Evolutionary conservation across 2,888 invertebrate species (phyloP).

Genomic region (Pedicia rivosa): DNA sequence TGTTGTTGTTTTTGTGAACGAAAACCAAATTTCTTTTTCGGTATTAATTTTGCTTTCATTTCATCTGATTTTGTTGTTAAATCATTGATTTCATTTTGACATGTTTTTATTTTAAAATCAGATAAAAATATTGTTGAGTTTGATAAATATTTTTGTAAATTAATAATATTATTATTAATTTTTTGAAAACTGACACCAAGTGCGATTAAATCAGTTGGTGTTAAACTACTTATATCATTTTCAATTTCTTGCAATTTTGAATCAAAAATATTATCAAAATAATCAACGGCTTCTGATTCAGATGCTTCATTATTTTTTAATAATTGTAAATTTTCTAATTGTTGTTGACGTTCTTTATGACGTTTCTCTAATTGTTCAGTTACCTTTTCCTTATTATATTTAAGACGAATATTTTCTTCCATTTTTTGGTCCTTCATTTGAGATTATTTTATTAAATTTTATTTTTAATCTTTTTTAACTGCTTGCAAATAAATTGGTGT

Average conservation of each 20-base stretch:
- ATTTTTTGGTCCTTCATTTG: slow-evolving; percentile 8
- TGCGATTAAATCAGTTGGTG: slow-evolving; percentile 31
- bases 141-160: slow-evolving; percentile 61
- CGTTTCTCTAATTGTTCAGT: slow-evolving; percentile 27
- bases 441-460: slow-evolving; percentile 2
- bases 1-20: slow-evolving; percentile 40
- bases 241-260: slow-evolving; percentile 49
- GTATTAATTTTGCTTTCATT: slow-evolving; percentile 53
- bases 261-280: slow-evolving; percentile 51
- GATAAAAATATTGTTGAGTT: slow-evolving; percentile 66
- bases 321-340: slow-evolving; percentile 24
- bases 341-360: slow-evolving; percentile 28
- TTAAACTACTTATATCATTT: slow-evolving; percentile 37
- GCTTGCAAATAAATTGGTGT: slow-evolving; percentile 18
- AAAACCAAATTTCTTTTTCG: slow-evolving; percentile 78
- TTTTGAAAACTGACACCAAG: slow-evolving; percentile 46
- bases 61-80: slow-evolving; percentile 54
- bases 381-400: slow-evolving; percentile 19
- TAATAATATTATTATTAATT: slow-evolving; percentile 54
- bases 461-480: neutral
- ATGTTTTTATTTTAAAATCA: slow-evolving; percentile 64
- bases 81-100: slow-evolving; percentile 54
- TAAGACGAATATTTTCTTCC: slow-evolving; percentile 9
- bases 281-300: slow-evolving; percentile 36
- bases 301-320: slow-evolving; percentile 22